Percentiles rank a stretch among this genome's conserved stretches.
These are phyloP conservation scores for Chelonus insularis DNA, from an alignment of 1,140 invertebrate species.

Conservation along the genomic window DNA sequence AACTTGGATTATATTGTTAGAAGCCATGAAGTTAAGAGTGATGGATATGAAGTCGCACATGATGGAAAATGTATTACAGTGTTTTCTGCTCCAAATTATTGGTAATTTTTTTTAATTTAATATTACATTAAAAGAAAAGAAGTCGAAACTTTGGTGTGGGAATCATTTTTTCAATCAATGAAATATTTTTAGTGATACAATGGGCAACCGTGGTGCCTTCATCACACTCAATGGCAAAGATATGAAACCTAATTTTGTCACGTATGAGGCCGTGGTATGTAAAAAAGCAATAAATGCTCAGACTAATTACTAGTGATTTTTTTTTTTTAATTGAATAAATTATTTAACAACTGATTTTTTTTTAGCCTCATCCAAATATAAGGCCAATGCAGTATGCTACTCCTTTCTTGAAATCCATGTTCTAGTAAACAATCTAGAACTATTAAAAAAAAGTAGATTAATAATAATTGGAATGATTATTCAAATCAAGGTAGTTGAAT, in stretches of 20 bases:
- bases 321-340: constrained; percentile 7
- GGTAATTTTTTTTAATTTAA: constrained; percentile 68
- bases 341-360: constrained; percentile 50
- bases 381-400: constrained; percentile 96
- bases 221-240: constrained; percentile 92
- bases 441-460: constrained; percentile 38
- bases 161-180: too few relatives aligned
- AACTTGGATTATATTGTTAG: constrained; percentile 91
- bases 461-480: constrained; percentile 38
- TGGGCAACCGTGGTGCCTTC: constrained; percentile 98
- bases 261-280: constrained; percentile 92
- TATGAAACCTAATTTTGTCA: constrained; percentile 86
- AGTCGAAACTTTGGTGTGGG: too few relatives aligned
- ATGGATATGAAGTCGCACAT: constrained; percentile 94
- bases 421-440: constrained; percentile 54
- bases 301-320: not conserved
- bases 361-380: constrained; percentile 94
- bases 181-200: constrained; percentile 91
- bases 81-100: constrained; percentile 99
- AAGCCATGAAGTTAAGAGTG: constrained; percentile 97
- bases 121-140: too few relatives aligned
- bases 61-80: constrained; percentile 94
- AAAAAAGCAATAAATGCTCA: constrained; percentile 26
- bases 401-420: constrained; percentile 69
- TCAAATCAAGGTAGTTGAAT: constrained; percentile 43